These are phyloP conservation scores for Pangasianodon hypophthalmus DNA, from an alignment of 2,113 vertebrate genomes.

Conservation along the genomic window DNA sequence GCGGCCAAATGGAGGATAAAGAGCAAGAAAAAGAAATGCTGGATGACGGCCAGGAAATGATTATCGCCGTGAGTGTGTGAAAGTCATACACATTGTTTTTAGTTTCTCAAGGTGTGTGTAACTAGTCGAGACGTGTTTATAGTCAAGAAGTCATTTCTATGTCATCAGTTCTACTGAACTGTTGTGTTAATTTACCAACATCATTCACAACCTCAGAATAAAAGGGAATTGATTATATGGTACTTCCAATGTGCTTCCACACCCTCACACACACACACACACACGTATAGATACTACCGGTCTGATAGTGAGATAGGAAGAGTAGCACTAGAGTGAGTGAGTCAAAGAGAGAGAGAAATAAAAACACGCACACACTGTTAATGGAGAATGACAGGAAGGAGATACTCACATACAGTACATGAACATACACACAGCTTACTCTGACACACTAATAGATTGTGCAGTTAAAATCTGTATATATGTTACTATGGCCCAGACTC, in stretches of 20 bases:
- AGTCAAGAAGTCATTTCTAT: neutral
- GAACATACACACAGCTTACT: too few species aligned
- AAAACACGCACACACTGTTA: neutral
- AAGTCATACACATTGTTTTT: neutral
- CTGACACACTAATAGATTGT: too few species aligned
- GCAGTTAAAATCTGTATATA: too few species aligned
- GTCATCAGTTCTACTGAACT: neutral
- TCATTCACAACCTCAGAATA: neutral
- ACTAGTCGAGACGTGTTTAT: neutral
- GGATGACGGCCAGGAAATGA: neutral
- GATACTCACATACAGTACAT: neutral
- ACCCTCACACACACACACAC: neutral
- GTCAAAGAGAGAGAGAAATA: neutral
- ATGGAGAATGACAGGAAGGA: neutral
- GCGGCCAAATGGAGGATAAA: neutral
- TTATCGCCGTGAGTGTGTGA: neutral
- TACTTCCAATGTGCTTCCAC: neutral
- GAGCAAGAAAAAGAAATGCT: neutral
- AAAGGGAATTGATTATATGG: neutral
- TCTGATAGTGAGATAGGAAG: neutral
- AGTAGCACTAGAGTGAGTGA: neutral
- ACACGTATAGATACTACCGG: neutral
- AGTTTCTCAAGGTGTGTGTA: neutral
- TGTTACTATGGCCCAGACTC: too few species aligned
- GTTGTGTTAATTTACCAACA: neutral